Evolutionary conservation across 2,797 vertebrate species (phyloP), one percentile per base, ranked within the genome.

Genomic region (Morus bassanus): DNA sequence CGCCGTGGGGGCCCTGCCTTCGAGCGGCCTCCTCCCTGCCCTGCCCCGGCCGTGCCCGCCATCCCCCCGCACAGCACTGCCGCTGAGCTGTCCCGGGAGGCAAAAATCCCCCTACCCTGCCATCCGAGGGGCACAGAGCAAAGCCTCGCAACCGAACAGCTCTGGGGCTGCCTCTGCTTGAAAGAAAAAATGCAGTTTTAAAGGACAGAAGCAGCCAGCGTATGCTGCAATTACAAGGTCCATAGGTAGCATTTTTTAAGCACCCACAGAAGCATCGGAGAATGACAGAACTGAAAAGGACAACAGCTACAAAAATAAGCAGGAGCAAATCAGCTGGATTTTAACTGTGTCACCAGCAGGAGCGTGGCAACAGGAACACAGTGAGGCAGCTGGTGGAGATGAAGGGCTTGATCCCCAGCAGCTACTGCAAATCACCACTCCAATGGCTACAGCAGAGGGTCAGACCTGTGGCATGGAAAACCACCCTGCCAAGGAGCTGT

Each of bases 251-350:
- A 0, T 9, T 69, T 54, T 8, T 13, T 54, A 19, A 14, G 24
- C 0, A 5, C 1, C 31, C 46, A 1, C 53, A 3, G n/a, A 7
- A 7, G 9, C 4, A 17, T 18, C 56, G 50, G 31, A 9, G 35
- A 23, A 46, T 2, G 31, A 30, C 41, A 60, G 75, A 70, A 48
- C 9, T 1, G 56, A 11, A 27, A 28, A 31, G 54, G 9, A 15
- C 18, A 39, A 3, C 18, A 9, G 63, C 72, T 17, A 9, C 57
- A 7, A 25, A 30, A 27, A 13, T 6, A 37, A 4, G 31, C 19
- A 6, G 73, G 28, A 64, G 56, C 35, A 9, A 53, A 11, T 1
- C 6, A 11, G 5, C 3, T 4, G 39, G n/a, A 3, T 41, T 46
- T 8, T 7, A 14, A 11, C 28, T 3, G 19, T 2, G 18, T 11